Evolutionary conservation across 2,113 vertebrate species (phyloP).

Genomic region (Tragelaphus buxtoni): DNA sequence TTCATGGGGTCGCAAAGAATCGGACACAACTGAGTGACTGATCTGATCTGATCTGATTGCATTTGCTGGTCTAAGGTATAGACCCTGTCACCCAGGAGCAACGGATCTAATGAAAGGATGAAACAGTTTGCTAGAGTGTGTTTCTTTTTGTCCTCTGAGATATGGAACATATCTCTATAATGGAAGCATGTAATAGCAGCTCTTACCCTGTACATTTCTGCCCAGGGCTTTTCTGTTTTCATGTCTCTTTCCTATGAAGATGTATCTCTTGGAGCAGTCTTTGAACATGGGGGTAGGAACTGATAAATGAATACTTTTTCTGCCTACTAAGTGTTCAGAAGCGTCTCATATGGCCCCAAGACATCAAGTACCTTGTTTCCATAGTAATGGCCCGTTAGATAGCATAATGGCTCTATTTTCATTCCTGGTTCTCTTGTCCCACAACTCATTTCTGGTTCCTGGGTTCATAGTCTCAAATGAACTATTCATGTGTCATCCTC

Average conservation of each 20-base stretch:
- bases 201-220: neutral
- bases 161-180: neutral
- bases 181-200: neutral
- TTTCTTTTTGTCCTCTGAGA: neutral
- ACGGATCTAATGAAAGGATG: neutral
- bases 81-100: neutral
- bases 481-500: neutral
- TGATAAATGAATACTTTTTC: neutral
- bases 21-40: too few relatives aligned
- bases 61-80: neutral
- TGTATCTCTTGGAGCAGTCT: neutral
- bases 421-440: neutral
- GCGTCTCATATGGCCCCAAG: neutral
- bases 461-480: neutral
- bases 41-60: too few relatives aligned
- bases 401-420: neutral
- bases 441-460: neutral
- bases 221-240: neutral
- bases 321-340: neutral
- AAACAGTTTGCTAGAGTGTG: neutral
- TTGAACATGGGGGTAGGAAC: neutral
- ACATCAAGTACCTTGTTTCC: neutral
- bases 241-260: neutral
- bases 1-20: too few relatives aligned
- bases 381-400: neutral